Conservation (phyloP, 2,113 vertebrate genomes). For the Cervus canadensis region DNA sequence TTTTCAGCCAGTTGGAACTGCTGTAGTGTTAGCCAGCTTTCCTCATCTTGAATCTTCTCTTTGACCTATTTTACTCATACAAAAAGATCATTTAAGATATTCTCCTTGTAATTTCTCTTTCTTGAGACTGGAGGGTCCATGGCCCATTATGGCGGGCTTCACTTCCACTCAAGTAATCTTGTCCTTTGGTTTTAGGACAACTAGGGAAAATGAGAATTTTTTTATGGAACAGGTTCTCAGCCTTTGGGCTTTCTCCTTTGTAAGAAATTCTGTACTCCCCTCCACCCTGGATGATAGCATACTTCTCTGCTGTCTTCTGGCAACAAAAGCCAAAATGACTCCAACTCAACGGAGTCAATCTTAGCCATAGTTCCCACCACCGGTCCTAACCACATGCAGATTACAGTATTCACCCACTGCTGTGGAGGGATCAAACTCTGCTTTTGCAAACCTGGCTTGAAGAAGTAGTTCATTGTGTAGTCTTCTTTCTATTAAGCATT, state of each 20-base stretch:
- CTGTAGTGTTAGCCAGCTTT: background rate
- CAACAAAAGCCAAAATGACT: background rate
- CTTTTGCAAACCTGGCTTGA: background rate
- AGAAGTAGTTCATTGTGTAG: background rate
- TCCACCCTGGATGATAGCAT: background rate
- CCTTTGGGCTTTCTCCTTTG: background rate
- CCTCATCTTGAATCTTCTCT: background rate
- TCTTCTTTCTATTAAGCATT: background rate
- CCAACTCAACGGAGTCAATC: no score
- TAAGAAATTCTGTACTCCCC: background rate
- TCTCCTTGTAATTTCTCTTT: background rate
- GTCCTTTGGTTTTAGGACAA: background rate
- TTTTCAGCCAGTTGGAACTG: background rate
- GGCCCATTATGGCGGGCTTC: background rate
- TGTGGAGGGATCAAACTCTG: background rate
- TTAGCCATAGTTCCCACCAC: background rate
- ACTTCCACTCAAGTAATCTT: background rate
- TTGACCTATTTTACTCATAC: background rate
- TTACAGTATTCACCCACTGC: background rate
- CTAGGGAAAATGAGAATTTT: background rate
- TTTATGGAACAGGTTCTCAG: background rate
- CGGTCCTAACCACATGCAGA: background rate
- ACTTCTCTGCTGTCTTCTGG: background rate
- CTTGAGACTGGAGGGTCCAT: background rate
- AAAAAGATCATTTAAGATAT: background rate